Base-by-base conservation (phyloP, 2,797 vertebrate species). In the Enteromius anoplus region DNA sequence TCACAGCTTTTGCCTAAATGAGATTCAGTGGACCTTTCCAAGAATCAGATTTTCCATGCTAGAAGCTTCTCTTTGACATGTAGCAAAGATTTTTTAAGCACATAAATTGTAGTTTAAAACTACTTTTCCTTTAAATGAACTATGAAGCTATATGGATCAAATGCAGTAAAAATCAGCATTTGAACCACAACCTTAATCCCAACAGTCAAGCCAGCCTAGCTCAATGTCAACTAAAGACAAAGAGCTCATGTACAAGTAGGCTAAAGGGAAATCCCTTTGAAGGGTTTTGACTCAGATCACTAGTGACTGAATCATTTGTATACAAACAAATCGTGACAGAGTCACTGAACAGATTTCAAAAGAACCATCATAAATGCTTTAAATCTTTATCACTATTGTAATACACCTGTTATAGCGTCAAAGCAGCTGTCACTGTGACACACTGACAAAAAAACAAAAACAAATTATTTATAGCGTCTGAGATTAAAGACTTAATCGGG, bases 401-500 rank as follows among this genome's bases (percentile, higher is more conserved):
- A 55, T 78, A 72, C 80, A 58, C 23, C 23, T 75, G 60, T 21
- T 62, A 23, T 70, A 0, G 3, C 32, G 29, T 23, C 42, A 81
- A 49, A 70, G 84, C 72, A 71, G 32, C 88, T 84, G 80, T 88
- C 58, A 15, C 60, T 86, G 89, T 87, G 86, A 90, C 86, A 82
- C 81, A 71, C 15, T 85, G 5, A 49, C 47, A 49, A n/a, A 87
- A 89, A 88, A 91, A 12, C 45, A 15, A 55, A 80, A 90, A 40
- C 85, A 83, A 87, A 92, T 91, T 93, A 94, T 95, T 93, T 93
- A 91, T 93, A 93, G 91, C 70, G 70, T 87, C 80, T 86, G 88
- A 88, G 92, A 94, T 94, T 94, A 94, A 86, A 86, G 73, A 91
- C 87, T 90, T 94, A 94, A 94, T 94, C 92, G 88, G 93, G 90